Base-by-base conservation (phyloP, 2,888 invertebrate genomes). In the Drosophila mimica region DNA sequence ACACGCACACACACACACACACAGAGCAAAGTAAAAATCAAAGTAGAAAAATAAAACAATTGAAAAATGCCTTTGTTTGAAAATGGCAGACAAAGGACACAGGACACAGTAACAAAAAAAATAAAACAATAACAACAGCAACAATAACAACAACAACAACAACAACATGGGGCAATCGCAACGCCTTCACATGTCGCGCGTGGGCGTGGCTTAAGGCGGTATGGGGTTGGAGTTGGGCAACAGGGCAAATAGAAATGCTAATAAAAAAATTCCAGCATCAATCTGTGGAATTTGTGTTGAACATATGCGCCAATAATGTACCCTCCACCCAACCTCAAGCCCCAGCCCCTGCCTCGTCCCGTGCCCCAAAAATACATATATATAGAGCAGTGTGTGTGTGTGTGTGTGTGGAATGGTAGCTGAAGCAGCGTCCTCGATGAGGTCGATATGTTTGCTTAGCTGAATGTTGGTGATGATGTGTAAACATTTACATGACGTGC, bases 371-470 rank as follows among this genome's bases (percentile, higher is more conserved):
- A 48, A 49, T 13, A 46, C 48, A 54, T 46, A 25, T 34, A 58
- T 34, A 58, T 36, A n/a, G 25, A 30, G 20, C 28, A 28, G 17
- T 7, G 33, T 38, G 48, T 13, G n/a, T 17, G 52, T 20, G 17
- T 20, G 46, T 25, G 6, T 11, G 31, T 9, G 30, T 28, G 38
- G 40, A 46, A 30, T 33, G 20, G 51, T 58, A 52, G 46, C 53
- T 51, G 63, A 25, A 56, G 51, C 63, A 49, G 73, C 63, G 53
- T 70, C 62, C 70, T 66, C 90, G 84, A 87, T 89, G 90, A 87
- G 88, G 89, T 88, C 88, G 88, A 88, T 88, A 90, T 90, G 90
- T 90, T 90, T 90, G 88, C 89, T 88, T 89, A 90, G 87, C 88
- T 89, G 88, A 88, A 88, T 90, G 88, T 84, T 90, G 88, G 88